Base-by-base conservation (phyloP, 2,888 invertebrate genomes). In the Yponomeuta evonymella region DNA sequence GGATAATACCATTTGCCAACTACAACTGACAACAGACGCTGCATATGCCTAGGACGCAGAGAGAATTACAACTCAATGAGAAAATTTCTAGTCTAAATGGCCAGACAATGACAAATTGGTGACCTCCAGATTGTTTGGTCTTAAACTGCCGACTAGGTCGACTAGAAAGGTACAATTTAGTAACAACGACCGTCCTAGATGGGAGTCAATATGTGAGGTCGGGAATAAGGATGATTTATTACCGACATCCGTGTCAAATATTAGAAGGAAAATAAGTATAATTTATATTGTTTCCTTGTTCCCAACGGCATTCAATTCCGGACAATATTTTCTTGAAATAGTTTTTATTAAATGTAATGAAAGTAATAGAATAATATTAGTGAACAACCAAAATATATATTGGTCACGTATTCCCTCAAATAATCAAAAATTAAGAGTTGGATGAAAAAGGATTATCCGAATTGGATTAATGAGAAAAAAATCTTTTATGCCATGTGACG, bases 121-220 rank as follows among this genome's bases (percentile, higher is more conserved):
- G 51, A 8, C 15, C 12, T 58, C 51, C 15, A 65, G 12, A 3
- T 65, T 2, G 11, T 67, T 6, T 67, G 33, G 11, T 11, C 43
- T 43, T 67, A 11, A 6, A 10, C 36, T 43, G 33, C 2, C 30
- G 67, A 9, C 67, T 36, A 36, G 43, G 67, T n/a, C 12, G 36
- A 43, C 43, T 1, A 51, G 9, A 36, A 43, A 29, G 68, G 43
- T n/a, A 6, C 68, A 12, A 63, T 23, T 23, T 63, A 63, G 23
- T 63, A 63, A 63, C n/a, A 63, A n/a, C 23, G 23, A 63, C n/a
- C 23, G n/a, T 63, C n/a, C 63, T 29, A 63, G 23, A 63, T 63
- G 23, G 2, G 5, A 43, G 43, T 43, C 43, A 43, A 43, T 43
- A 43, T 33, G 33, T 33, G 33, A 43, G 43, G 43, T 43, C 43